Percentiles rank a stretch among this genome's conserved stretches.
Conservation (phyloP, 1,140 invertebrate genomes). For the Formica selysi region DNA sequence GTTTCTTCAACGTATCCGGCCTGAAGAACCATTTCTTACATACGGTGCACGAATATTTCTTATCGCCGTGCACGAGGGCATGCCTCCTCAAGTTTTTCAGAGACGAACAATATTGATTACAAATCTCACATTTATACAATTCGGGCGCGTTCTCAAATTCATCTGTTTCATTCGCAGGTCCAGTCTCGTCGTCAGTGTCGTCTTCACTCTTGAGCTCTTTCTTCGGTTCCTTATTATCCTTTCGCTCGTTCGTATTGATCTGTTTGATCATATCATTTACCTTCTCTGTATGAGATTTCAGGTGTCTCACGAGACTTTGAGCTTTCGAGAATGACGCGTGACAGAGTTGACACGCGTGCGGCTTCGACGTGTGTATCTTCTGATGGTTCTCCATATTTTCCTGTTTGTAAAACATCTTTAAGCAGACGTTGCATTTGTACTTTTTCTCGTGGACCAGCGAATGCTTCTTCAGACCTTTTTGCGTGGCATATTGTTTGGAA, state of each 20-base stretch:
- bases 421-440: conserved; percentile 81
- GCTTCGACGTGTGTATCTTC: conserved; percentile 79
- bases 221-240: conserved; percentile 64
- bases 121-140: conserved; percentile 84
- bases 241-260: conserved; percentile 71
- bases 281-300: conserved; percentile 79
- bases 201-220: conserved; percentile 73
- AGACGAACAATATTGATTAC: conserved; percentile 83
- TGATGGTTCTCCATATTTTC: conserved; percentile 83
- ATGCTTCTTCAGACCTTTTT: conserved; percentile 84
- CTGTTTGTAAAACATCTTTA: conserved; percentile 82
- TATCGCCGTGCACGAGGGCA: conserved; percentile 83
- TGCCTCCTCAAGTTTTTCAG: conserved; percentile 84
- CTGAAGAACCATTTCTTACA: conserved; percentile 85
- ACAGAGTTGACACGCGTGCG: conserved; percentile 81
- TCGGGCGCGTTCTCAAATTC: conserved; percentile 82
- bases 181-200: conserved; percentile 78
- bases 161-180: conserved; percentile 72
- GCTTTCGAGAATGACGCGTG: conserved; percentile 80
- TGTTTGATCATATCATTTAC: conserved; percentile 75
- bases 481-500: conserved; percentile 79
- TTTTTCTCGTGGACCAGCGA: conserved; percentile 82
- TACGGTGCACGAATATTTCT: conserved; percentile 85
- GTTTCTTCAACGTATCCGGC: conserved; percentile 84
- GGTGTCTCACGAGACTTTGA: conserved; percentile 78